Percentiles rank a stretch among this genome's conserved stretches.
Evolutionary conservation across 1,140 invertebrate species (phyloP).

Genomic region (Drosophila insularis): DNA sequence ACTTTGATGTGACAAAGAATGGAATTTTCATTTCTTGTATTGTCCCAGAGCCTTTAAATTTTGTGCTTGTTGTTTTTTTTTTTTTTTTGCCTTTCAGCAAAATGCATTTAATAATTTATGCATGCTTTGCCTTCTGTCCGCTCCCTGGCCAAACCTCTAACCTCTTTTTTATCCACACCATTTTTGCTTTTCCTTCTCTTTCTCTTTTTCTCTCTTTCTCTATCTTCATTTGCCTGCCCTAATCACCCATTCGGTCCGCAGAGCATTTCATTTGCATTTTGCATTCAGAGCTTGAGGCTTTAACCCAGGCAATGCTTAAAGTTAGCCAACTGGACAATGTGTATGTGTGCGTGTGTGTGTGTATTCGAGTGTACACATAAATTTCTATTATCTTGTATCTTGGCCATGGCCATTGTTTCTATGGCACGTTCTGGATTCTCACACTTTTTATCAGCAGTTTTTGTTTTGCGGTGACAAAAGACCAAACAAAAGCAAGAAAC

Average conservation of each 20-base stretch:
- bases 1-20: no score
- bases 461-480: conserved; percentile 23
- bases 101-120: conserved; percentile 66
- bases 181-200: neutral
- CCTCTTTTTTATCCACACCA: conserved; percentile 34
- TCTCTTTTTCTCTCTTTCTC: neutral
- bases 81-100: conserved; percentile 15
- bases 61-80: neutral
- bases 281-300: conserved; percentile 7
- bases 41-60: conserved; percentile 43
- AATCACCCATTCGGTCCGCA: conserved; percentile 7
- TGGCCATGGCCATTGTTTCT: conserved; percentile 39
- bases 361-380: conserved; percentile 37
- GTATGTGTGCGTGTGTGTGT: conserved; percentile 20
- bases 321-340: conserved; percentile 7
- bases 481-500: conserved; percentile 18
- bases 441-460: conserved; percentile 23
- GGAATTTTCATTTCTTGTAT: conserved; percentile 31
- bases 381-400: conserved; percentile 48
- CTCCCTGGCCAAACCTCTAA: neutral
- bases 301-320: conserved; percentile 3
- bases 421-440: conserved; percentile 24
- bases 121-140: neutral
- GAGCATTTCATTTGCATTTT: conserved; percentile 11
- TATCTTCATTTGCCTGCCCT: neutral